These are phyloP conservation scores for Diadegma fenestrale DNA, from an alignment of 2,888 invertebrate genomes.

Conservation along the genomic window DNA sequence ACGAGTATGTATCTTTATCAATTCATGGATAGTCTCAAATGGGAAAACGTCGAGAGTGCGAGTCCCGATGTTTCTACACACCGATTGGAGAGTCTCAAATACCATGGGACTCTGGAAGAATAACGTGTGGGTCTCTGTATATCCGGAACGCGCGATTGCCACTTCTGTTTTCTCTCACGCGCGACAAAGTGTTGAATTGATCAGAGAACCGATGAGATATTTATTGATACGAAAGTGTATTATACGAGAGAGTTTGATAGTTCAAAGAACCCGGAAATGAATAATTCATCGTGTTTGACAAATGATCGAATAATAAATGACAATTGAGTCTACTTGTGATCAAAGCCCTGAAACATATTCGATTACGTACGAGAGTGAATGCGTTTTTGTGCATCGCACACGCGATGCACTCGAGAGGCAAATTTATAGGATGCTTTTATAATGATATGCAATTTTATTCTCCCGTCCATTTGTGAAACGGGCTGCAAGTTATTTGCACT, in stretches of 20 bases:
- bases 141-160: slow-evolving; percentile 41
- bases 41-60: slow-evolving; percentile 52
- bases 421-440: neutral
- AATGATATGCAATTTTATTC: neutral
- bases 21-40: slow-evolving; percentile 65
- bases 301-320: slow-evolving; percentile 30
- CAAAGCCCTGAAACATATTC: slow-evolving; percentile 1
- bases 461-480: neutral
- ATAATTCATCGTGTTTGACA: slow-evolving; percentile 4
- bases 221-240: neutral
- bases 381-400: too few relatives aligned
- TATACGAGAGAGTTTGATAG: neutral
- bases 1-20: slow-evolving; percentile 61
- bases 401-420: neutral
- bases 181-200: slow-evolving; percentile 49
- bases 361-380: neutral
- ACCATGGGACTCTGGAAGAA: slow-evolving; percentile 22
- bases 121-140: slow-evolving; percentile 9
- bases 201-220: slow-evolving; percentile 20
- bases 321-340: slow-evolving; percentile 23
- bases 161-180: slow-evolving; percentile 35
- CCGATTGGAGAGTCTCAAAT: slow-evolving; percentile 53
- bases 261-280: slow-evolving; percentile 48
- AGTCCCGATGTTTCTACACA: slow-evolving; percentile 21
- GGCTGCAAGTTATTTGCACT: neutral